Evolutionary conservation across 2,888 invertebrate genomes (phyloP).

Genomic region (Nymphalis c-album): DNA sequence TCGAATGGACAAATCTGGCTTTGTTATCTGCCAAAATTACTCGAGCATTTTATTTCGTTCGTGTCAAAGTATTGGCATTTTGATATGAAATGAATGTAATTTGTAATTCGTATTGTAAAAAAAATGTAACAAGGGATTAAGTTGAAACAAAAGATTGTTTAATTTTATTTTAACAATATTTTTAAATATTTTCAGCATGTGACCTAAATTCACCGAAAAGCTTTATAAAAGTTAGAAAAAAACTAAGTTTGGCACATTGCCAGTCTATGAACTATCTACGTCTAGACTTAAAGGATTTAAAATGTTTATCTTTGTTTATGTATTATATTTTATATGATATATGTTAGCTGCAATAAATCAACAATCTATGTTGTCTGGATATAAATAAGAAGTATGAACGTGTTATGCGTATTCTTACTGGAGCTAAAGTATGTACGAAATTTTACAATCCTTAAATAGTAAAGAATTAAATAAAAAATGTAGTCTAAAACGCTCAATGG

Average conservation of each 20-base stretch:
- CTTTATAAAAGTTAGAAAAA: constrained; percentile 17
- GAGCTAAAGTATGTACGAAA: too few relatives aligned
- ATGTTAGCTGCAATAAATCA: too few relatives aligned
- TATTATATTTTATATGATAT: background rate
- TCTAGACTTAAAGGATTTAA: constrained; percentile 12
- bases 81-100: constrained; percentile 1
- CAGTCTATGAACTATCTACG: constrained; percentile 12
- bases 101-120: constrained; percentile 8
- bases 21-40: constrained; percentile 36
- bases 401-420: too few relatives aligned
- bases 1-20: constrained; percentile 55
- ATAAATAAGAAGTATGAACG: too few relatives aligned
- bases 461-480: too few relatives aligned
- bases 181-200: background rate
- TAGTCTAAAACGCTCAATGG: too few relatives aligned
- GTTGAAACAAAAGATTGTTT: background rate
- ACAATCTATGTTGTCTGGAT: too few relatives aligned
- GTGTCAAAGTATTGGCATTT: constrained; percentile 10
- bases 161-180: background rate
- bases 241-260: constrained; percentile 7
- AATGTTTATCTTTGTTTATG: background rate
- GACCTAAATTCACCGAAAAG: background rate
- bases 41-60: constrained; percentile 27
- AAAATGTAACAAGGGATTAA: constrained; percentile 1
- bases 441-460: too few relatives aligned